These are phyloP conservation scores for Mastigias papua DNA, from an alignment of 30 jellyfish, hydroid and myxozoan species.

Conservation along the genomic window DNA sequence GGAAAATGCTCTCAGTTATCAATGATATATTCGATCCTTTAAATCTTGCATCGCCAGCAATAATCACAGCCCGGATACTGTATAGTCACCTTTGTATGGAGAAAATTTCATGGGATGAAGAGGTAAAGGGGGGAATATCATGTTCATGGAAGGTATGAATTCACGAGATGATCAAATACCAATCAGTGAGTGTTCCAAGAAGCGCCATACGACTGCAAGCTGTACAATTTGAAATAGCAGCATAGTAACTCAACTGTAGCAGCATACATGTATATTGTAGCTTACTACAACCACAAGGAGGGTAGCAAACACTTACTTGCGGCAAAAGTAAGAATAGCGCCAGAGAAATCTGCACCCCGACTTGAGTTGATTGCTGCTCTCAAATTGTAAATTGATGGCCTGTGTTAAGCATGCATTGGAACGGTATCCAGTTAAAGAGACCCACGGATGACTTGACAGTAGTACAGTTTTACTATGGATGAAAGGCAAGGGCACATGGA, in stretches of 20 bases:
- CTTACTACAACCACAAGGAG: constrained; percentile 1
- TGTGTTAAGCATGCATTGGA: constrained; percentile 23
- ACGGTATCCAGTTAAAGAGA: background rate
- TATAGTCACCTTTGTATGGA: constrained; percentile 58
- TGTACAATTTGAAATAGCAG: constrained; percentile 29
- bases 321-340: constrained; percentile 64
- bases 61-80: constrained; percentile 63
- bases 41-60: constrained; percentile 78
- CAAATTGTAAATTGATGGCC: constrained; percentile 31
- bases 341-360: constrained; percentile 49
- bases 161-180: constrained; percentile 17
- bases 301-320: constrained; percentile 51
- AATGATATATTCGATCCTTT: constrained; percentile 43
- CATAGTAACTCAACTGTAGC: constrained; percentile 37
- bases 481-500: constrained; percentile 39
- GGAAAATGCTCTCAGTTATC: constrained; percentile 66
- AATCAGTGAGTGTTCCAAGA: constrained; percentile 31
- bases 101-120: constrained; percentile 77
- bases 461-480: constrained; percentile 72
- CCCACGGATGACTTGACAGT: constrained; percentile 73
- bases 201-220: constrained; percentile 23
- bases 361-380: constrained; percentile 70
- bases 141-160: constrained; percentile 50
- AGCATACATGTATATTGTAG: constrained; percentile 45
- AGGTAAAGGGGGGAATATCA: constrained; percentile 33